These are phyloP conservation scores for Podocnemis expansa DNA, from an alignment of 2,113 vertebrate genomes.

Conservation along the genomic window DNA sequence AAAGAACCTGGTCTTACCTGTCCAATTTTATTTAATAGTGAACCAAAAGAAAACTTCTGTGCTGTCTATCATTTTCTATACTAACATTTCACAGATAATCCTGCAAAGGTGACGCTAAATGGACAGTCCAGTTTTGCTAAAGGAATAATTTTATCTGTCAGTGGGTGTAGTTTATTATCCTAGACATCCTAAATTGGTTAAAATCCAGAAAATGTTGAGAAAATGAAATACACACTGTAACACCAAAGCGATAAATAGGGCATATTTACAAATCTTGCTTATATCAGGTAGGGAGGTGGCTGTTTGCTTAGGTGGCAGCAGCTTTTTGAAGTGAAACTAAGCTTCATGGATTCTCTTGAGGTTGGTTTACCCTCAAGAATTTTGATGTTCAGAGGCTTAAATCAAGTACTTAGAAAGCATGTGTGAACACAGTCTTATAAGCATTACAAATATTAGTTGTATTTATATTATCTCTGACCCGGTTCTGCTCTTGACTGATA, in stretches of 20 bases:
- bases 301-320: background rate
- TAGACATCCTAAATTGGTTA: background rate
- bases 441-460: fast-evolving
- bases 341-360: background rate
- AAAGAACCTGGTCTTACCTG: background rate
- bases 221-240: background rate
- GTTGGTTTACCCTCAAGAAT: background rate
- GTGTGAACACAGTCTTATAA: background rate
- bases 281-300: background rate
- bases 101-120: background rate
- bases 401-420: background rate
- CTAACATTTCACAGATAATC: background rate
- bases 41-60: background rate
- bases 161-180: background rate
- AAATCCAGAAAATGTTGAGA: background rate
- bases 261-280: background rate
- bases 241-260: background rate
- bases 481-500: background rate
- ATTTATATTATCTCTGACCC: background rate
- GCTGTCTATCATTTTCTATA: background rate
- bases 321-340: background rate
- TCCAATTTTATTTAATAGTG: background rate
- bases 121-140: background rate
- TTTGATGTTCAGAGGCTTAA: background rate
- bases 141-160: background rate